These are phyloP conservation scores for Taeniopygia guttata DNA, from an alignment of 2,797 vertebrate genomes.

Conservation along the genomic window DNA sequence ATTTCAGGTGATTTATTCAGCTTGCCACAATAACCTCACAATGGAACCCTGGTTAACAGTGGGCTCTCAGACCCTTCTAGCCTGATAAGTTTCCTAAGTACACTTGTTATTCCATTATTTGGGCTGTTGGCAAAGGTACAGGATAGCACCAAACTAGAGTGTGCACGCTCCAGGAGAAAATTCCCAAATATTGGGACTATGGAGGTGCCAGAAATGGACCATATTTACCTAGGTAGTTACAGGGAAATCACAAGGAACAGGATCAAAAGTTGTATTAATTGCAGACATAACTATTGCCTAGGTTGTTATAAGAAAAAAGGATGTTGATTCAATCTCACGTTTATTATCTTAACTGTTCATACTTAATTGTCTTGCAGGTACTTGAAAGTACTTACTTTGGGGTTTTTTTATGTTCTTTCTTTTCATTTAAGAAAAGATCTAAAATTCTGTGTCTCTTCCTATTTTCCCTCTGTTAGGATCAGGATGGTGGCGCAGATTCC, in stretches of 20 bases:
- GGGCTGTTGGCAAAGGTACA: not conserved
- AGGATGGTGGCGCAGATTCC: not conserved
- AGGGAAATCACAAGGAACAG: not conserved
- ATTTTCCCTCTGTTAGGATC: not conserved
- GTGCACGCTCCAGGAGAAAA: not conserved
- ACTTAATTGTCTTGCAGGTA: not conserved
- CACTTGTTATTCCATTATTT: not conserved
- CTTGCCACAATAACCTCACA: not conserved
- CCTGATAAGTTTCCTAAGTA: not conserved
- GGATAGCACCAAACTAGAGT: not conserved
- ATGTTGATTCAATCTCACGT: not conserved
- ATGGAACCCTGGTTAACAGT: not conserved
- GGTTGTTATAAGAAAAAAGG: not conserved
- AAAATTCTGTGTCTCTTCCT: not conserved
- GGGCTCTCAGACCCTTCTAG: not conserved
- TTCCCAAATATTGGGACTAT: not conserved
- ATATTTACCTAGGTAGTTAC: not conserved
- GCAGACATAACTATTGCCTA: not conserved
- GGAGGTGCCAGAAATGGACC: not conserved
- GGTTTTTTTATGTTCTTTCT: not conserved
- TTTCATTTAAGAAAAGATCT: not conserved
- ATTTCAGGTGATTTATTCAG: not conserved
- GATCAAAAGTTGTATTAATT: not conserved
- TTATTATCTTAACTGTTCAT: not conserved
- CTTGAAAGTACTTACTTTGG: not conserved